These are phyloP conservation scores for Meleagris gallopavo DNA, from an alignment of 2,113 vertebrate species.

Conservation along the genomic window DNA sequence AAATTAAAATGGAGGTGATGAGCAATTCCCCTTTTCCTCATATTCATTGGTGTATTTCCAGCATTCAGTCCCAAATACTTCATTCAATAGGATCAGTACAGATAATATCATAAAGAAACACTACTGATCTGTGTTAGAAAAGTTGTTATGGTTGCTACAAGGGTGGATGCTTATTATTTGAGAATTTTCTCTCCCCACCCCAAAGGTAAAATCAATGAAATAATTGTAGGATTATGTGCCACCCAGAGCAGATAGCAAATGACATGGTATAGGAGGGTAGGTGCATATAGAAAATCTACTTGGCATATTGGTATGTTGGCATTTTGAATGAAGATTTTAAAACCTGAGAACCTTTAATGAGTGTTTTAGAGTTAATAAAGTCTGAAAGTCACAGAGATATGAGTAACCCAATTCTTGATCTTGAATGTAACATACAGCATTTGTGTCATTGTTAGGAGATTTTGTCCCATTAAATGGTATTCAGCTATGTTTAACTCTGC, in stretches of 20 bases:
- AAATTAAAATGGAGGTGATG: not conserved
- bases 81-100: not conserved
- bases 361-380: not conserved
- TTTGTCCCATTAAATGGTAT: not conserved
- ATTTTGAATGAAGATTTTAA: not conserved
- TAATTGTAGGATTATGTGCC: not conserved
- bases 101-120: not conserved
- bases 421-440: not conserved
- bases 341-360: not conserved
- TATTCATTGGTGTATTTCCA: not conserved
- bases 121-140: not conserved
- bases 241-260: not conserved
- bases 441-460: not conserved
- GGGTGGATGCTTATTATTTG: not conserved
- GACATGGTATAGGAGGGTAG: not conserved
- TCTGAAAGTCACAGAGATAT: not conserved
- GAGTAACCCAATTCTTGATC: not conserved
- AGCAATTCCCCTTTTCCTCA: not conserved
- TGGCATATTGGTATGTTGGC: not conserved
- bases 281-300: not conserved
- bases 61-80: not conserved
- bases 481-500: not conserved
- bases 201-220: not conserved
- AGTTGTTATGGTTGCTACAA: not conserved
- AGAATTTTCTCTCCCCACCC: not conserved